These are phyloP conservation scores for Paralichthys olivaceus DNA, from an alignment of 2,113 vertebrate genomes.

Conservation along the genomic window DNA sequence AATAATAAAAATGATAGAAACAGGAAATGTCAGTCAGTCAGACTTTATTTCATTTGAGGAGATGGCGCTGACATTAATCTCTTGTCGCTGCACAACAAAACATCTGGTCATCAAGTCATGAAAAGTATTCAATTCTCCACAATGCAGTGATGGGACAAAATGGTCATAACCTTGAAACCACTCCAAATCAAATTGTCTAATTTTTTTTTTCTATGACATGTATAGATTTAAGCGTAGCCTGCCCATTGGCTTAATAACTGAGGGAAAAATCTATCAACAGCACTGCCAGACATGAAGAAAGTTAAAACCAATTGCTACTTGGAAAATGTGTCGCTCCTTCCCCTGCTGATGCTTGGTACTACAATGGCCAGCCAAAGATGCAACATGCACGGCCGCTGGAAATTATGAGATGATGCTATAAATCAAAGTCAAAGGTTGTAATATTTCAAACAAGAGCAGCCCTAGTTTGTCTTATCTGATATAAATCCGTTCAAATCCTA, in stretches of 20 bases:
- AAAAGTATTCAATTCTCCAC: not conserved
- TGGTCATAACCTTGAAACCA: not conserved
- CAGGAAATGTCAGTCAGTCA: slow-evolving; percentile 14
- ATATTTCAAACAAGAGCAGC: not conserved
- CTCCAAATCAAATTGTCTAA: not conserved
- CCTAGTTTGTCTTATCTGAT: not conserved
- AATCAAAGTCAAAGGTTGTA: not conserved
- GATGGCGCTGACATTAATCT: slow-evolving; percentile 51
- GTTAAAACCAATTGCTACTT: not conserved
- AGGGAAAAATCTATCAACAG: not conserved
- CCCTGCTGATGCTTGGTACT: not conserved
- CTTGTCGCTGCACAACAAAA: slow-evolving; percentile 21
- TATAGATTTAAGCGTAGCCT: not conserved
- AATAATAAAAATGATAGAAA: not conserved
- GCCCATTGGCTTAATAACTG: not conserved
- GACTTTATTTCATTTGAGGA: slow-evolving; percentile 57
- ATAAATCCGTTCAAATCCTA: not conserved
- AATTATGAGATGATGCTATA: not conserved
- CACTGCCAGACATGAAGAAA: not conserved
- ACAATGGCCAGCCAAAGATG: not conserved
- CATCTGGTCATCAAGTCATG: slow-evolving; percentile 41
- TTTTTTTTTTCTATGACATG: not conserved
- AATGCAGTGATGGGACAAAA: not conserved
- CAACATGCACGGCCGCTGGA: not conserved
- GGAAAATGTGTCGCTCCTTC: no score